phyloP scores from a whole-genome alignment of 2,888 invertebrate genomes.

The Phoronis australis region DNA sequence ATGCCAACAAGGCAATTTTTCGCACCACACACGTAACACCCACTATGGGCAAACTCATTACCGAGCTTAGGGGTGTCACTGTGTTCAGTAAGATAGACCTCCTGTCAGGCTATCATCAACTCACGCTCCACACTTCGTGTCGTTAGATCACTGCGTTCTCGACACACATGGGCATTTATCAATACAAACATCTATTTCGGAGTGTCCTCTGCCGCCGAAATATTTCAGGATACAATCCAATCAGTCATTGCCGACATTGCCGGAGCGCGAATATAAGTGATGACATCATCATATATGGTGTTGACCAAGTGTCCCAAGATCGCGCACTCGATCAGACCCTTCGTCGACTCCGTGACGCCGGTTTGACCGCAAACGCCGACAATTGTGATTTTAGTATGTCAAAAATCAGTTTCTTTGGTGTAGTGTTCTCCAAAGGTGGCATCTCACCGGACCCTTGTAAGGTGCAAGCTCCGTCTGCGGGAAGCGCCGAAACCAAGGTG shows the following conservation, averaged over 20 bases:
- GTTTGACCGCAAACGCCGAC: too few relatives aligned
- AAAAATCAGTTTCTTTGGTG: too few relatives aligned
- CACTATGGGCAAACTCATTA: background rate
- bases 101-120: background rate
- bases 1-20: background rate
- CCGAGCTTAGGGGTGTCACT: background rate
- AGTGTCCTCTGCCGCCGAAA: background rate
- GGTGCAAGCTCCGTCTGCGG: slow-evolving; percentile 2
- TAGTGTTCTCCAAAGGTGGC: too few relatives aligned
- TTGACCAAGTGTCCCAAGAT: background rate
- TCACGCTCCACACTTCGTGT: background rate
- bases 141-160: background rate
- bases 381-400: too few relatives aligned
- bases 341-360: too few relatives aligned
- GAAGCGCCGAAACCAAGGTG: slow-evolving; percentile 6
- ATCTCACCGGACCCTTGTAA: too few relatives aligned
- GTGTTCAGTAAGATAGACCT: background rate
- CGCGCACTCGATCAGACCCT: background rate
- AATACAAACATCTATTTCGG: background rate
- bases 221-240: background rate
- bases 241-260: background rate
- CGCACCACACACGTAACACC: background rate
- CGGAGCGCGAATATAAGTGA: background rate
- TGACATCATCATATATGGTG: background rate
- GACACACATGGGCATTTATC: background rate